Conservation (phyloP, 2,888 invertebrate species). For the Ferdinandea cuprea region DNA sequence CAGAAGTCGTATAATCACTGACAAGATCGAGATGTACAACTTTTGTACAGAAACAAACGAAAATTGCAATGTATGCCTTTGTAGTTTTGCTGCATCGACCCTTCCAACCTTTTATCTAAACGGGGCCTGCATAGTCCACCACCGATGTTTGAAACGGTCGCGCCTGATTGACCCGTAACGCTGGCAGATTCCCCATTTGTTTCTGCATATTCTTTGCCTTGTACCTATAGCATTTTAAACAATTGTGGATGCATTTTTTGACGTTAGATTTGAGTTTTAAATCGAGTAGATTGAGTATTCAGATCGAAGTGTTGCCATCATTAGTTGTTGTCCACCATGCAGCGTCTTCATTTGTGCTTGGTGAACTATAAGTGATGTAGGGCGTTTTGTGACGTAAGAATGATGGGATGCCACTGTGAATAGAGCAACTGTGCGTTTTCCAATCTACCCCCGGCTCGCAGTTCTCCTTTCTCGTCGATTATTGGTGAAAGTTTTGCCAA, state of each 20-base stretch:
- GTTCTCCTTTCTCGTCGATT: slow-evolving; percentile 20
- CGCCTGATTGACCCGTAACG: slow-evolving; percentile 9
- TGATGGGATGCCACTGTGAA: background rate
- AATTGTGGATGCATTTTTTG: background rate
- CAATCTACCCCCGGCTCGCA: slow-evolving; percentile 64
- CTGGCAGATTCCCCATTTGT: slow-evolving; percentile 16
- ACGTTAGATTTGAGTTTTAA: background rate
- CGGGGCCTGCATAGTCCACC: slow-evolving; percentile 48
- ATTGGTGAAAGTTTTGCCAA: slow-evolving; percentile 45
- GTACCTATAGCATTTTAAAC: slow-evolving; percentile 21
- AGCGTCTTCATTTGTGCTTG: background rate
- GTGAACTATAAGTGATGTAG: background rate
- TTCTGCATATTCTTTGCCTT: slow-evolving; percentile 23
- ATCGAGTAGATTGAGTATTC: no score
- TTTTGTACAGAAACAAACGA: slow-evolving; percentile 57
- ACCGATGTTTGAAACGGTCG: slow-evolving; percentile 45
- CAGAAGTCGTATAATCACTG: slow-evolving; percentile 21
- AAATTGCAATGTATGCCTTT: slow-evolving; percentile 59
- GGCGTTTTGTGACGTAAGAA: background rate
- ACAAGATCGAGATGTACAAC: slow-evolving; percentile 54
- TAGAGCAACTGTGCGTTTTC: slow-evolving; percentile 39
- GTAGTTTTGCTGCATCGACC: slow-evolving; percentile 40
- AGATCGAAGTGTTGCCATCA: slow-evolving; percentile 31
- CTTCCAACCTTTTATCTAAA: slow-evolving; percentile 36
- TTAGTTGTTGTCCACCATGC: slow-evolving; percentile 29